phyloP scores from a whole-genome alignment of 2,113 vertebrate species.

The human region GRCh38 chr6:80318501-80319000 shows the following conservation, averaged over 20 bases:
- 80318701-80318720: no score
- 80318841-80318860: background rate
- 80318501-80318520: no score
- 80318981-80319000: background rate
- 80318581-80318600: no score
- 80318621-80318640: no score
- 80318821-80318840: background rate
- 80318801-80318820: background rate
- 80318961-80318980: background rate
- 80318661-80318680: no score
- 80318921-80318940: background rate
- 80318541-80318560: no score
- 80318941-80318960: background rate
- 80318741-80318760: background rate
- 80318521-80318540: no score
- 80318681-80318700: no score
- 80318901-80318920: background rate
- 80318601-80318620: no score
- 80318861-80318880: background rate
- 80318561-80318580: no score
- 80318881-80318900: background rate
- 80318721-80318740: background rate
- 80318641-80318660: no score
- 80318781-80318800: background rate
- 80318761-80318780: background rate